Percentiles rank a stretch among this genome's conserved stretches.
Conservation (phyloP, 2,113 vertebrate genomes). For the Nibea coibor region DNA sequence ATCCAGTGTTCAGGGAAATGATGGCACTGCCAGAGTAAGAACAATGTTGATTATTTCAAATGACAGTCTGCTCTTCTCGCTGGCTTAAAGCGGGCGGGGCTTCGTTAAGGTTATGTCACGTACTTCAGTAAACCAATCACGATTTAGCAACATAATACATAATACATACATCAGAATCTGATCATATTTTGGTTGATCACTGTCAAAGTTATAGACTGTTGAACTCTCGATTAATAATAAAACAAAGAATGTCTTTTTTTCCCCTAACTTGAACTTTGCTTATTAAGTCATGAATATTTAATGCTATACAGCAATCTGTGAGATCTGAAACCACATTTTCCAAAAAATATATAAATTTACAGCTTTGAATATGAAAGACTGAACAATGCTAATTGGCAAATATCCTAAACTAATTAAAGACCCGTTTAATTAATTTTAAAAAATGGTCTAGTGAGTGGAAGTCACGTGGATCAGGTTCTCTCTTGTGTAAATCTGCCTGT, state of each 20-base stretch:
- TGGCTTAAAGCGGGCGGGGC: background rate
- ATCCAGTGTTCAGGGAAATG: background rate
- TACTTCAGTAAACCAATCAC: background rate
- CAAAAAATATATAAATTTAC: background rate
- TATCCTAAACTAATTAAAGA: background rate
- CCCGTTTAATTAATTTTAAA: background rate
- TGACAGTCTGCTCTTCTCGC: background rate
- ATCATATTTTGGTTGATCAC: background rate
- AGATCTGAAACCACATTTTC: background rate
- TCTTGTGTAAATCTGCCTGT: conserved; percentile 29
- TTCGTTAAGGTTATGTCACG: background rate
- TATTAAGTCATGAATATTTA: background rate
- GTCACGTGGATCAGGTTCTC: background rate
- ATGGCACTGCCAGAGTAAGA: background rate
- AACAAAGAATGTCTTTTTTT: background rate
- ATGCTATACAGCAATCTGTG: background rate
- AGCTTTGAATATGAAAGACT: background rate
- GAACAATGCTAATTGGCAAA: background rate
- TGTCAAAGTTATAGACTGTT: background rate
- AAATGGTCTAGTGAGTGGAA: background rate
- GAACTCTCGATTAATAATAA: background rate
- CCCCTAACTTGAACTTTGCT: background rate
- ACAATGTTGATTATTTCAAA: too few relatives aligned
- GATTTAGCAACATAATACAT: background rate
- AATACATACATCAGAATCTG: background rate